These are phyloP conservation scores for Ardeotis arabs DNA, from an alignment of 2,113 vertebrate genomes.

Conservation along the genomic window DNA sequence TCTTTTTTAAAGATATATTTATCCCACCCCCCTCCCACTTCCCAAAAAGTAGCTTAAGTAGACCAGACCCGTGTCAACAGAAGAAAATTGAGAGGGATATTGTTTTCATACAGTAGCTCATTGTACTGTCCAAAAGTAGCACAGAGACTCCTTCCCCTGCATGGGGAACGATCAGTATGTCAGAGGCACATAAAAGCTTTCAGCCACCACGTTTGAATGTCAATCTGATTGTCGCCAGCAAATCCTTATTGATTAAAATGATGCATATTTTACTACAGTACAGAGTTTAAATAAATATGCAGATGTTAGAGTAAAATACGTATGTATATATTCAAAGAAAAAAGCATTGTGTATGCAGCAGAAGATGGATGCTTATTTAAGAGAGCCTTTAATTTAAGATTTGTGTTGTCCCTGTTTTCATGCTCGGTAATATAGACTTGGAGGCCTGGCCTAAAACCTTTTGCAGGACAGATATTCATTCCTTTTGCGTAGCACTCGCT, in stretches of 20 bases:
- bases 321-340: conserved; percentile 83
- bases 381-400: conserved; percentile 83
- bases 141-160: conserved; percentile 31
- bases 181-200: conserved; percentile 63
- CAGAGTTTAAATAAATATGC: conserved; percentile 82
- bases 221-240: conserved; percentile 70
- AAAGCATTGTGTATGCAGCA: conserved; percentile 77
- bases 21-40: conserved; percentile 26
- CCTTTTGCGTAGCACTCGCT: not conserved
- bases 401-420: conserved; percentile 77
- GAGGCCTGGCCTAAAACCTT: conserved; percentile 51
- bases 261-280: conserved; percentile 83
- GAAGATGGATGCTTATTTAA: conserved; percentile 83
- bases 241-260: conserved; percentile 72
- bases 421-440: conserved; percentile 58
- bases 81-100: conserved; percentile 53
- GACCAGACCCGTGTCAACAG: conserved; percentile 60
- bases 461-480: not conserved
- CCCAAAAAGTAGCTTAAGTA: conserved; percentile 62
- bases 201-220: conserved; percentile 65
- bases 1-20: conserved; percentile 54
- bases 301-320: conserved; percentile 79
- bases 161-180: conserved; percentile 24
- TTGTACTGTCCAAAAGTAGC: conserved; percentile 56
- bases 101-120: conserved; percentile 43